Evolutionary conservation across 1,140 invertebrate genomes (phyloP), one percentile per base, ranked within the genome.

Genomic region (Sitodiplosis mosellana): DNA sequence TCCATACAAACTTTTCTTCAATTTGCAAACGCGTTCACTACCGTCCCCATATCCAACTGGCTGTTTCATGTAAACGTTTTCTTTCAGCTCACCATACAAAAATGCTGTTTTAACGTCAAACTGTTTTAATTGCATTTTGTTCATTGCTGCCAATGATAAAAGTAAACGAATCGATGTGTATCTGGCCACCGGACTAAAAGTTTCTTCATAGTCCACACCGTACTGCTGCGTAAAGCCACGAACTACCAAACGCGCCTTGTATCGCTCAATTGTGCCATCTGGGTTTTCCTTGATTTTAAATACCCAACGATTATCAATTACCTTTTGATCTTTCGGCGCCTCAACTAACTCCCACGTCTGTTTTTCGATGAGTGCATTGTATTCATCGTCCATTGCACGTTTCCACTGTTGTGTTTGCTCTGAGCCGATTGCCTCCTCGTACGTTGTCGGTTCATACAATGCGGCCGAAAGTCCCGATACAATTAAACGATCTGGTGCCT

Each of bases 51-150:
- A 64, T 14, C 63, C 61, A 21, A 50, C 36, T 22, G 54, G 52
- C 46, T 46, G 52, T 12, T 27, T 2, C 49, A 64, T 56, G n/a
- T n/a, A n/a, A n/a, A n/a, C n/a, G n/a, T n/a, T n/a, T n/a, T n/a
- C n/a, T n/a, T n/a, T n/a, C n/a, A 68, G 43, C 5, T 56, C 34
- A 0, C 61, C 66, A 55, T 69, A 48, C 0, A 68, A 51, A 51
- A 66, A 68, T 1, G 67, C 64, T 17, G 57, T 62, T n/a, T 46
- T 36, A 4, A 46, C 45, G 19, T 46, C 45, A 19, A 46, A 46
- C 51, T 56, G 57, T 17, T 27, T 44, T 15, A 52, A 18, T 36
- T 36, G 18, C 20, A 50, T 14, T 14, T 47, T 41, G n/a, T 49
- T 6, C 47, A 36, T 33, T 2, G 45, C 53, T 11, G 49, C 37